Base-by-base conservation (phyloP, 2,797 vertebrate genomes). In the Tokudaia tokunoshimensis region DNA sequence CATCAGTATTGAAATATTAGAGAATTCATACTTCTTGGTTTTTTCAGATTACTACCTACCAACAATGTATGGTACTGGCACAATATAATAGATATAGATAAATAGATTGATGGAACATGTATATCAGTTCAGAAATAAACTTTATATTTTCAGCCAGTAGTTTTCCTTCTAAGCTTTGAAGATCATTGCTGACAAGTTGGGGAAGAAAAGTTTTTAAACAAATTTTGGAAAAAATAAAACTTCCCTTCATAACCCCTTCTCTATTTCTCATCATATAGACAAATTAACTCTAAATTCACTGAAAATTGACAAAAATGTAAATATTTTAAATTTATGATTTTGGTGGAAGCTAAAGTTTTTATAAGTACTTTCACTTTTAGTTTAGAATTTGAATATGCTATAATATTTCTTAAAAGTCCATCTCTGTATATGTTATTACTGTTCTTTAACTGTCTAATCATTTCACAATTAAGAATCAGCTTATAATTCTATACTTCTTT, bases 391-490 rank as follows among this genome's bases (percentile, higher is more conserved):
- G 5, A 70, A 26, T 50, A 67, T 67, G 44, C 19, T 67, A 14
- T n/a, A 52, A 14, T n/a, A 52, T 84, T 84, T 67, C n/a, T 55
- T 78, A 47, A 12, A 82, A 50, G 8, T 41, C 3, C 83, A 22
- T 44, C 47, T n/a, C 44, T 67, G 22, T 41, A 17, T 29, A 87
- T 15, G 0, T 41, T 75, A 24, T 59, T 72, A 4, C 47, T 65
- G 26, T 6, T 63, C n/a, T 89, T 0, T 52, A 95, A 31, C 37
- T 31, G 9, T 17, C 8, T 70, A 34, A 1, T 6, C 75, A 65
- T 79, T 89, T 59, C 26, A 87, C 20, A 91, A 76, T 24, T 93
- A 87, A 75, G 31, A 94, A 88, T 65, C 20, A 72, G 3, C 78
- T 61, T 74, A 2, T 1, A 10, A 87, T 44, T 93, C 80, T 9